phyloP scores from a whole-genome alignment of 1,140 invertebrate genomes.

The Zaprionus gabonicus region DNA sequence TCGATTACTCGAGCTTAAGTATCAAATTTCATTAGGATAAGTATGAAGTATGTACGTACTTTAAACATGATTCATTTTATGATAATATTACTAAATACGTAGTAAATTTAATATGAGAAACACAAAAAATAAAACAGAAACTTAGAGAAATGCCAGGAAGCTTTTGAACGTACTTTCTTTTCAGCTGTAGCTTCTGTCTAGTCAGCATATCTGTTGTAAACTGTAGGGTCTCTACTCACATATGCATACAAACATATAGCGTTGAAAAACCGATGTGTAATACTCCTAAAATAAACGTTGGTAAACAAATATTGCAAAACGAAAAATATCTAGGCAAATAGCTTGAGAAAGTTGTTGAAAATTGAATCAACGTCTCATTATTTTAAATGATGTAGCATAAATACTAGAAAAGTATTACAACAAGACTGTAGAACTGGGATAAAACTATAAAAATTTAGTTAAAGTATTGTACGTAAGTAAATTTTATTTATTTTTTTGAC shows the following conservation, averaged over 20 bases:
- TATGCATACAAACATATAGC: neutral
- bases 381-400: neutral
- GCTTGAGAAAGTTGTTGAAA: conserved; percentile 28
- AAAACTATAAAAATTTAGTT: neutral
- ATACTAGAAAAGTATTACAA: too few relatives aligned
- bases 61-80: conserved; percentile 22
- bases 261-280: conserved; percentile 6
- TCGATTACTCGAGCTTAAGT: neutral
- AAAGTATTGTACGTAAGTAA: too few relatives aligned
- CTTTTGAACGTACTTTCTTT: conserved; percentile 1
- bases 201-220: conserved; percentile 52
- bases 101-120: neutral
- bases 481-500: too few relatives aligned
- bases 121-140: neutral
- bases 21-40: neutral
- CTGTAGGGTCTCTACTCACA: conserved; percentile 35
- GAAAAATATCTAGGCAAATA: conserved; percentile 41
- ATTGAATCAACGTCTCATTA: neutral
- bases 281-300: conserved; percentile 51
- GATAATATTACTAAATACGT: neutral
- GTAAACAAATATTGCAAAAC: conserved; percentile 62
- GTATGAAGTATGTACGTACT: neutral
- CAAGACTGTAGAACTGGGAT: neutral
- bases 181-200: conserved; percentile 50
- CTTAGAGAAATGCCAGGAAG: neutral